Conservation (phyloP, 2,113 vertebrate species). For the Notechis scutatus region DNA sequence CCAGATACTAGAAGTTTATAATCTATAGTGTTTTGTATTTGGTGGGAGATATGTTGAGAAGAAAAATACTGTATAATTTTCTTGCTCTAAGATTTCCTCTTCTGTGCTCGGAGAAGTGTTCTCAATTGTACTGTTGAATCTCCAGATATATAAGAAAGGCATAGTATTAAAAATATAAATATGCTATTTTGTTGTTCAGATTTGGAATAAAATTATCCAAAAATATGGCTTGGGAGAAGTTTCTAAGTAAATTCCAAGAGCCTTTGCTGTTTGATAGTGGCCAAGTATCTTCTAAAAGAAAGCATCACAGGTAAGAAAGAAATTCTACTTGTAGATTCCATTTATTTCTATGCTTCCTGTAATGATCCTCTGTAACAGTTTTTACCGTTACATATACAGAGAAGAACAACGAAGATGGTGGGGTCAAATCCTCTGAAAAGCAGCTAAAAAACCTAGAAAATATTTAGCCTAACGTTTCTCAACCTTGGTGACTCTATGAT, state of each 20-base stretch:
- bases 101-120: not conserved
- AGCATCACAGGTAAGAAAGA: constrained; percentile 41
- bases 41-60: not conserved
- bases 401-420: not conserved
- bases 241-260: constrained; percentile 55
- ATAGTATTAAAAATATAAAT: not conserved
- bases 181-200: constrained; percentile 37
- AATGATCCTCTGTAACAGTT: not conserved
- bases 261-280: constrained; percentile 17
- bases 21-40: not conserved
- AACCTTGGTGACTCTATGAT: too few relatives aligned
- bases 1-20: not conserved
- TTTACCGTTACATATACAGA: not conserved
- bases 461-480: not conserved
- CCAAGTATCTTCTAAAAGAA: not conserved
- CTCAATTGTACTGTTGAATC: not conserved
- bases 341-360: not conserved
- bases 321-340: not conserved
- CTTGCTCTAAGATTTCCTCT: not conserved
- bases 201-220: constrained; percentile 56
- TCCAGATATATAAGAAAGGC: not conserved
- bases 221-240: constrained; percentile 63
- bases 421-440: not conserved
- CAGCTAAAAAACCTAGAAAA: not conserved
- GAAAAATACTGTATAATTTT: not conserved